Percentiles rank a stretch among this genome's conserved stretches.
These are phyloP conservation scores for Phengaris arion DNA, from an alignment of 2,888 invertebrate species.

Conservation along the genomic window DNA sequence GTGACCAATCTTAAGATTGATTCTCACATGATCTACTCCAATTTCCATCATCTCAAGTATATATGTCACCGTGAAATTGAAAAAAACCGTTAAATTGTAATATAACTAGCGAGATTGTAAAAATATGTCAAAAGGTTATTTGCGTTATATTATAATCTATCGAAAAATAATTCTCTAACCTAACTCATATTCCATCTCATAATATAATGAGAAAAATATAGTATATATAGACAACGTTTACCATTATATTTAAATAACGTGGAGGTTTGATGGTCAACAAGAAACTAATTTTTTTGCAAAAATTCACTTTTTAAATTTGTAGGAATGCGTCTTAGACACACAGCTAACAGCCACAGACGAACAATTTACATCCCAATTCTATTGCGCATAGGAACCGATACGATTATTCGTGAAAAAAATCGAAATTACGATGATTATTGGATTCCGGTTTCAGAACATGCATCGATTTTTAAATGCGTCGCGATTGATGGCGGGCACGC, in stretches of 20 bases:
- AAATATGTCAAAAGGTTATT: no score
- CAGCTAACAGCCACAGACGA: slow-evolving; percentile 33
- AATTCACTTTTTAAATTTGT: slow-evolving; percentile 31
- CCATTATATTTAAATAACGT: slow-evolving; percentile 7
- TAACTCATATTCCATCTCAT: not conserved
- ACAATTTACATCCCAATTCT: slow-evolving; percentile 54
- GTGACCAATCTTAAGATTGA: not conserved
- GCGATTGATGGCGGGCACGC: slow-evolving; percentile 67
- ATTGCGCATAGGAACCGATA: slow-evolving; percentile 54
- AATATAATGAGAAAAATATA: not conserved
- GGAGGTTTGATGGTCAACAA: slow-evolving; percentile 2
- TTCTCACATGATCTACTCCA: not conserved
- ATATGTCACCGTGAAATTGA: no score
- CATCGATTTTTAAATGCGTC: slow-evolving; percentile 75
- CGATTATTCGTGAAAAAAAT: slow-evolving; percentile 56
- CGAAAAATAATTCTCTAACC: no score
- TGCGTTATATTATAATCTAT: not conserved
- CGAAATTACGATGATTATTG: slow-evolving; percentile 60
- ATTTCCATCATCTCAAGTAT: not conserved
- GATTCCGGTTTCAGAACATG: slow-evolving; percentile 72
- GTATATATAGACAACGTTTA: not conserved
- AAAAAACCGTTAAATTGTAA: no score
- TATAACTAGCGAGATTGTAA: no score
- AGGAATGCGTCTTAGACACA: slow-evolving; percentile 32
- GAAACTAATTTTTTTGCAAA: slow-evolving; percentile 28